Conservation (phyloP, 2,113 vertebrate species). For the Phoxinus phoxinus region DNA sequence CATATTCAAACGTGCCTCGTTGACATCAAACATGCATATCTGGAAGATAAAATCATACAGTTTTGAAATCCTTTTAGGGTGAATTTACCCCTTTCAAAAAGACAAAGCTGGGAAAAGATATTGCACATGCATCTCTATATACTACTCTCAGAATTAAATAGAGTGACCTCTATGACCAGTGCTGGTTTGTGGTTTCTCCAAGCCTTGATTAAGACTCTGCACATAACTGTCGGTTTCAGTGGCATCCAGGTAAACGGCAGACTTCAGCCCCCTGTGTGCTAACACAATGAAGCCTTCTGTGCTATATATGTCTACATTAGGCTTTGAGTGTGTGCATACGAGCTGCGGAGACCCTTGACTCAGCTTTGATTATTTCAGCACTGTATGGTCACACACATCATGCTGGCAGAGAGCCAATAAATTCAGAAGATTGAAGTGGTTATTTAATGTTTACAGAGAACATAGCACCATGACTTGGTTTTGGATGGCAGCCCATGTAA, state of each 20-base stretch:
- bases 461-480: neutral
- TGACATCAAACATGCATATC: too few relatives aligned
- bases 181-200: constrained; percentile 36
- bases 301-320: constrained; percentile 27
- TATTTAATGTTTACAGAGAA: neutral
- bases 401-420: neutral
- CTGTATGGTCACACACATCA: constrained; percentile 16
- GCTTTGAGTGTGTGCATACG: neutral
- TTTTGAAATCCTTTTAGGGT: neutral
- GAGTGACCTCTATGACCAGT: constrained; percentile 14
- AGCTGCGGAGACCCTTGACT: neutral
- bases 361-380: constrained; percentile 2
- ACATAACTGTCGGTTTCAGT: constrained; percentile 50
- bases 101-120: neutral
- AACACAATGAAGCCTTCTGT: constrained; percentile 50
- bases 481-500: neutral
- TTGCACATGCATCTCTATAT: neutral
- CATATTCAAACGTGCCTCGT: too few relatives aligned
- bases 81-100: neutral
- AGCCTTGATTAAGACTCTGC: constrained; percentile 36
- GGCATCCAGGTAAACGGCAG: constrained; percentile 42
- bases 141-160: neutral
- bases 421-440: constrained; percentile 1
- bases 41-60: neutral
- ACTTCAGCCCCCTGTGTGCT: constrained; percentile 21